phyloP scores from a whole-genome alignment of 2,888 invertebrate species.

The Syrista parreyssii region DNA sequence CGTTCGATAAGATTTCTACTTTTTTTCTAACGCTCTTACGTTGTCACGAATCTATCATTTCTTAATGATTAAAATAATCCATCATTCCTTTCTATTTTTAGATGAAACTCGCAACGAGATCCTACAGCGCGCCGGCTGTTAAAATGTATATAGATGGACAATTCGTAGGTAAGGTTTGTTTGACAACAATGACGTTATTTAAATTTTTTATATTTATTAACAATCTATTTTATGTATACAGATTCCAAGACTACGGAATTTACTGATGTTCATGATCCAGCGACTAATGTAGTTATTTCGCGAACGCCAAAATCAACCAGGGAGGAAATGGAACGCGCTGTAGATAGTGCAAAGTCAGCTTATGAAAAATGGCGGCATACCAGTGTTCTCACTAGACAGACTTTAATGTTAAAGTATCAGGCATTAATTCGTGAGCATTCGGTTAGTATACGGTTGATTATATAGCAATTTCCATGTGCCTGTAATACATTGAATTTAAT shows the following conservation, averaged over 20 bases:
- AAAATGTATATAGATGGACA: conserved; percentile 97
- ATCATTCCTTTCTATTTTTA: conserved; percentile 18
- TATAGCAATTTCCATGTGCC: background rate
- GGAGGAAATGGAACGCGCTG: conserved; percentile 89
- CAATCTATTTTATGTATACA: conserved; percentile 43
- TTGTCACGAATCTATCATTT: background rate
- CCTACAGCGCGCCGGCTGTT: conserved; percentile 78
- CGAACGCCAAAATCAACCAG: conserved; percentile 91
- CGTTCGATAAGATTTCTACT: background rate
- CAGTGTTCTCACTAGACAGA: conserved; percentile 92
- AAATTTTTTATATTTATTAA: background rate
- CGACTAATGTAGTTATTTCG: conserved; percentile 84
- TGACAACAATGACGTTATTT: background rate
- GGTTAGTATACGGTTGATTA: conserved; percentile 51
- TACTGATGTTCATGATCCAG: conserved; percentile 96
- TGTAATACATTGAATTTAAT: conserved; percentile 9
- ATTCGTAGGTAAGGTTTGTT: conserved; percentile 69
- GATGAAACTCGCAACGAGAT: conserved; percentile 49
- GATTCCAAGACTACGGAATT: conserved; percentile 94
- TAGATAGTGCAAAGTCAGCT: conserved; percentile 83
- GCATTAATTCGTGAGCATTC: conserved; percentile 61
- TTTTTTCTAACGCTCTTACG: background rate
- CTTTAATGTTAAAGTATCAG: conserved; percentile 85
- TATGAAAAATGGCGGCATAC: conserved; percentile 89
- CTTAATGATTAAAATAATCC: background rate